A percentile compares a stretch with the other conserved stretches of the same genome.
These are phyloP conservation scores for Chromoteleia sp. DNA, from an alignment of 2,888 invertebrate species.

Conservation along the genomic window DNA sequence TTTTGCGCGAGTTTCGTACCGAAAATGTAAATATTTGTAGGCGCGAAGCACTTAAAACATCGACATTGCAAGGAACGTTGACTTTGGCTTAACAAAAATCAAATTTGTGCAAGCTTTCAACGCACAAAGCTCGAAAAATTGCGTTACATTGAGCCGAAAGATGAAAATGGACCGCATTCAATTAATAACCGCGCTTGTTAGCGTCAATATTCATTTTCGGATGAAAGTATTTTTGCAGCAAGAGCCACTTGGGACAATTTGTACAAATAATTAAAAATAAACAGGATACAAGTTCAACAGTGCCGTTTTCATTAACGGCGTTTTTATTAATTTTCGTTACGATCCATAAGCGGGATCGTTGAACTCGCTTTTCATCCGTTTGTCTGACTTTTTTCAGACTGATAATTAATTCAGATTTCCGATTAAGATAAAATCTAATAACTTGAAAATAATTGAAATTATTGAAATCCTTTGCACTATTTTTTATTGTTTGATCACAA, in stretches of 20 bases:
- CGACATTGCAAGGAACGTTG: conserved; percentile 1
- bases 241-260: not conserved
- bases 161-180: not conserved
- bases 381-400: too few relatives aligned
- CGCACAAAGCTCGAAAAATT: not conserved
- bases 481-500: too few relatives aligned
- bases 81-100: not conserved
- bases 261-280: conserved; percentile 3
- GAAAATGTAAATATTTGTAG: conserved; percentile 16
- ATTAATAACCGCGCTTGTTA: not conserved
- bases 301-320: too few relatives aligned
- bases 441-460: too few relatives aligned
- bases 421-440: too few relatives aligned
- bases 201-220: not conserved
- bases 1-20: not conserved
- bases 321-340: too few relatives aligned
- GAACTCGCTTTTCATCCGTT: too few relatives aligned
- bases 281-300: not conserved
- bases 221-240: not conserved
- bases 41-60: conserved; percentile 3
- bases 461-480: too few relatives aligned
- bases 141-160: not conserved
- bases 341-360: too few relatives aligned
- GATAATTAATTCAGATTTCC: too few relatives aligned
- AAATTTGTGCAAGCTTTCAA: not conserved